phyloP scores from a whole-genome alignment of 2,797 vertebrate genomes.

The Ispidina lecontei region DNA sequence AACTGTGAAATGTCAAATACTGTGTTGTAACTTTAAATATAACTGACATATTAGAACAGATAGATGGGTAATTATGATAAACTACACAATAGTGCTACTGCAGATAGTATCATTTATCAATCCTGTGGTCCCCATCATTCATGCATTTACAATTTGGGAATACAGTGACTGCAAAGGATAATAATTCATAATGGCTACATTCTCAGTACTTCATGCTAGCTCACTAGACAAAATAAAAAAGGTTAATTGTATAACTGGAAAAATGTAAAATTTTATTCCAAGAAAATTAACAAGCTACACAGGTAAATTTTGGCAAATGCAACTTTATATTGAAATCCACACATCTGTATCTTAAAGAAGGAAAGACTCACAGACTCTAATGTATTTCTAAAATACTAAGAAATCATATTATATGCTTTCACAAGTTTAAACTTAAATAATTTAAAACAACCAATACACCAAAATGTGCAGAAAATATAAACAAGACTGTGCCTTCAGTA shows the following conservation, averaged over 20 bases:
- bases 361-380: conserved; percentile 99
- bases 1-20: conserved; percentile 71
- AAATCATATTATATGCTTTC: conserved; percentile 98
- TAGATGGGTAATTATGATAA: conserved; percentile 75
- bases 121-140: conserved; percentile 76
- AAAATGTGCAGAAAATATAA: conserved; percentile 99
- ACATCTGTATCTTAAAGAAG: conserved; percentile 99
- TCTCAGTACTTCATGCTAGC: conserved; percentile 80
- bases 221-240: conserved; percentile 81
- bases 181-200: conserved; percentile 74
- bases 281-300: conserved; percentile 99
- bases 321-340: conserved; percentile 99
- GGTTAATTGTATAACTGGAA: conserved; percentile 80
- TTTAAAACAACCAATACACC: conserved; percentile 96
- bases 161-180: conserved; percentile 75
- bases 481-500: conserved; percentile 99
- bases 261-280: conserved; percentile 99
- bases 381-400: conserved; percentile 98
- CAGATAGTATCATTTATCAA: conserved; percentile 77
- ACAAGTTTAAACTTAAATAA: conserved; percentile 94
- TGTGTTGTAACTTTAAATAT: conserved; percentile 70
- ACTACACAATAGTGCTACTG: conserved; percentile 77
- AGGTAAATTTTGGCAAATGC: conserved; percentile 99
- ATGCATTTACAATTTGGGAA: conserved; percentile 77
- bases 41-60: conserved; percentile 73